Percentiles rank a stretch among this genome's conserved stretches.
These are phyloP conservation scores for Lycaon pictus DNA, from an alignment of 2,113 vertebrate genomes.

Conservation along the genomic window DNA sequence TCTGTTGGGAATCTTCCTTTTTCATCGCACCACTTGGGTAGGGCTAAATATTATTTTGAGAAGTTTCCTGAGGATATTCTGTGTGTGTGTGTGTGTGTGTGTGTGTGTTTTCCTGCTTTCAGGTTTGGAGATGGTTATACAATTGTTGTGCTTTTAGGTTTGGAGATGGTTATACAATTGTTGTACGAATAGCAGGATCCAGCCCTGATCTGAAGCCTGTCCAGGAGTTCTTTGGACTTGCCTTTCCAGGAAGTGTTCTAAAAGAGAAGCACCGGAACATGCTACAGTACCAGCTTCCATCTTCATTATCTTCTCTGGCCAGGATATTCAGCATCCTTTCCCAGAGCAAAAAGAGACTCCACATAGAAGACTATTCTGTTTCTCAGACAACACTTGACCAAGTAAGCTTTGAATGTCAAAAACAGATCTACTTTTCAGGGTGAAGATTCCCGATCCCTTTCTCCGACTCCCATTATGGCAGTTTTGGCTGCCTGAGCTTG, in stretches of 20 bases:
- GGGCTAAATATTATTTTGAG: not conserved
- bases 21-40: not conserved
- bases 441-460: not conserved
- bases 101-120: conserved; percentile 4
- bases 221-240: conserved; percentile 95
- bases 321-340: conserved; percentile 97
- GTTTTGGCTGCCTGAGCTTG: not conserved
- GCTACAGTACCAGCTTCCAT: conserved; percentile 98
- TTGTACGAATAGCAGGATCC: conserved; percentile 94
- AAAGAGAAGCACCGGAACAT: conserved; percentile 98
- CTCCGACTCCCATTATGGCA: not conserved
- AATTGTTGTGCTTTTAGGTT: conserved; percentile 94
- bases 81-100: not conserved
- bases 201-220: conserved; percentile 94
- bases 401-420: conserved; percentile 88
- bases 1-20: not conserved
- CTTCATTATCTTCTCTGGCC: conserved; percentile 93
- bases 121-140: conserved; percentile 99
- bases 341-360: conserved; percentile 93
- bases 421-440: not conserved
- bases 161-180: conserved; percentile 98
- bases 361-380: conserved; percentile 98
- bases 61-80: not conserved
- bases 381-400: conserved; percentile 99
- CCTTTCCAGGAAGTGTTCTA: conserved; percentile 95